A percentile compares a stretch with the other conserved stretches of the same genome.
Conservation (phyloP, 2,888 invertebrate species). For the Pandemis cinnamomeana region DNA sequence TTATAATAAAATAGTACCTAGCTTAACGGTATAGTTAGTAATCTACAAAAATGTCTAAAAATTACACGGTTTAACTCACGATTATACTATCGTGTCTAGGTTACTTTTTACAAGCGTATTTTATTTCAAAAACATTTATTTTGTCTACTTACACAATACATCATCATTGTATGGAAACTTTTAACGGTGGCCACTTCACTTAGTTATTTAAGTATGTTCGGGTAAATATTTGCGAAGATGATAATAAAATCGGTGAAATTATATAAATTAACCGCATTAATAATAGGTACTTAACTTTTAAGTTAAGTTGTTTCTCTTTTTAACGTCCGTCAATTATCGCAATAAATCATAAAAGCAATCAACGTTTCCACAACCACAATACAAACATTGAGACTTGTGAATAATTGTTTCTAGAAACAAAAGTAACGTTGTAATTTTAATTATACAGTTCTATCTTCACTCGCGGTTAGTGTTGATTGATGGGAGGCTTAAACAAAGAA, state of each 20-base stretch:
- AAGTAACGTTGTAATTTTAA: slow-evolving; percentile 45
- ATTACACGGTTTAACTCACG: too few species aligned
- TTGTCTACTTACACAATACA: too few species aligned
- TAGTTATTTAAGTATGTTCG: too few species aligned
- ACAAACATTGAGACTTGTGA: slow-evolving; percentile 36
- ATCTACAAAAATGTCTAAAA: too few species aligned
- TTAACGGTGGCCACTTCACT: too few species aligned
- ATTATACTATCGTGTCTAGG: too few species aligned
- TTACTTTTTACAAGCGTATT: too few species aligned
- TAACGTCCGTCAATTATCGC: not conserved
- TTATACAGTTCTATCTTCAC: slow-evolving; percentile 49
- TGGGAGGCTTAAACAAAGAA: slow-evolving; percentile 64
- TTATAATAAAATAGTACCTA: not conserved
- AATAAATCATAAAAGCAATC: slow-evolving; percentile 39
- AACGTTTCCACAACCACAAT: slow-evolving; percentile 28
- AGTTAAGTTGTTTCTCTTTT: not conserved
- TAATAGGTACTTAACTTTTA: not conserved
- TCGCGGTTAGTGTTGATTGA: slow-evolving; percentile 56
- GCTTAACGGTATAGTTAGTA: not conserved
- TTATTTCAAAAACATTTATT: too few species aligned
- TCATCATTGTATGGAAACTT: too few species aligned
- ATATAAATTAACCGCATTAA: too few species aligned
- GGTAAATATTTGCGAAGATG: too few species aligned
- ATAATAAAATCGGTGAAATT: too few species aligned
- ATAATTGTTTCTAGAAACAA: slow-evolving; percentile 43